Evolutionary conservation across 2,113 vertebrate genomes (phyloP).

Genomic region (Bambusicola thoracicus): DNA sequence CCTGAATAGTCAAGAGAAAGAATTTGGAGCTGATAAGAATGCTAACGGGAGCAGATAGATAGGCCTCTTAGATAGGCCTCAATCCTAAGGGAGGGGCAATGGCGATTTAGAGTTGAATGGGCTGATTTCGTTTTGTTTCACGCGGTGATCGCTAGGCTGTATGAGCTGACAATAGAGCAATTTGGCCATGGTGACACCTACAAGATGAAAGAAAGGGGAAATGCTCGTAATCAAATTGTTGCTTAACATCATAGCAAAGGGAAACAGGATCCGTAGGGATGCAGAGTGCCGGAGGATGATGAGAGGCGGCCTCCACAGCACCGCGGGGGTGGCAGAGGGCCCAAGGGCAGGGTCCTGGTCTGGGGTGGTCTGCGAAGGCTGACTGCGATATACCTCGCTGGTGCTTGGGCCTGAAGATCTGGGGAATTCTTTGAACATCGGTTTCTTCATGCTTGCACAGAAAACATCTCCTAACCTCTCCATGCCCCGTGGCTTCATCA

Average conservation of each 20-base stretch:
- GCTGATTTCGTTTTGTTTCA: background rate
- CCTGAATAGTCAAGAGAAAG: background rate
- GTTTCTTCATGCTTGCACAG: background rate
- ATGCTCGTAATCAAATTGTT: background rate
- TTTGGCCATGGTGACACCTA: background rate
- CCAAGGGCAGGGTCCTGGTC: background rate
- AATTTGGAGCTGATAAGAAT: constrained; percentile 18
- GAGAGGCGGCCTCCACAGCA: background rate
- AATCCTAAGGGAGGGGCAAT: background rate
- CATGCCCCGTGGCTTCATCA: background rate
- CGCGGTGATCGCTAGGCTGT: background rate
- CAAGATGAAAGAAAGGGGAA: background rate
- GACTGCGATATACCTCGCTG: background rate
- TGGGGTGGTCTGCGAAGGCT: background rate
- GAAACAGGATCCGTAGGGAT: background rate
- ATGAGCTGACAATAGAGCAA: background rate
- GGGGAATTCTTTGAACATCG: background rate
- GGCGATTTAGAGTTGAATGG: background rate
- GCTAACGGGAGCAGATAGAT: background rate
- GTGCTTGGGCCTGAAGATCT: background rate
- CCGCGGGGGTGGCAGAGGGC: background rate
- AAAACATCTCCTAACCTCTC: background rate
- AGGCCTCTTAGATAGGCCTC: background rate
- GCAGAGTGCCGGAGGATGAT: background rate
- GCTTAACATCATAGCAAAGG: background rate